Base-by-base conservation (phyloP, 1,140 invertebrate species). In the Drosophila repletoides region DNA sequence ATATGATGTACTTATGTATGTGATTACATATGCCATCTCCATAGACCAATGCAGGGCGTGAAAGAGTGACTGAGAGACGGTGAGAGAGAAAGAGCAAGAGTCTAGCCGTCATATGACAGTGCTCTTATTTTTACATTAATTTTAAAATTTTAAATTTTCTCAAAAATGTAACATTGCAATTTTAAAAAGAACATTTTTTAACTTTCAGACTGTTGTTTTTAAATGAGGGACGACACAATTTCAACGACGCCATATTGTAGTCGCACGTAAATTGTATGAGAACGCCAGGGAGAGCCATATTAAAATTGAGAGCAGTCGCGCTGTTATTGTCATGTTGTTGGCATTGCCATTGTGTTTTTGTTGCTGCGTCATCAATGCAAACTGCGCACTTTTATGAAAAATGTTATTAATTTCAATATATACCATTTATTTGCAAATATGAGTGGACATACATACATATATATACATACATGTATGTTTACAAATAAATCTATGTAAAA, bases 341-440 rank as follows among this genome's bases (percentile, higher is more conserved):
- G 53, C 24, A 48, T 66, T 74, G 63, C 43, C 68, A 72, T 72
- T 72, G 68, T 72, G 67, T 67, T 73, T 73, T 49, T 74, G 77
- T 71, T 81, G 76, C 77, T 84, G 80, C 80, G 80, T 84, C 80
- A 84, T 84, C 81, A 80, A 72, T 84, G 80, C 80, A 69, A 84
- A 84, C 80, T 84, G 80, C 80, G 80, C 80, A 84, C 71, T 84
- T 83, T 74, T 53, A 52, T 60, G 26, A 75, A 72, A 68, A 63
- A 65, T 67, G 26, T 77, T 63, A 70, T 66, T 77, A 53, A 71
- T 71, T 61, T 63, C 36, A 60, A 66, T 67, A 64, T 63, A 45
- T 77, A 31, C 22, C 17, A 31, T 33, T n/a, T 40, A 22, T 22
- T 0, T 22, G 12, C n/a, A n/a, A n/a, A n/a, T 24, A 22, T 21